Evolutionary conservation across 2,888 invertebrate genomes (phyloP).

Genomic region (Conops quadrifasciatus): DNA sequence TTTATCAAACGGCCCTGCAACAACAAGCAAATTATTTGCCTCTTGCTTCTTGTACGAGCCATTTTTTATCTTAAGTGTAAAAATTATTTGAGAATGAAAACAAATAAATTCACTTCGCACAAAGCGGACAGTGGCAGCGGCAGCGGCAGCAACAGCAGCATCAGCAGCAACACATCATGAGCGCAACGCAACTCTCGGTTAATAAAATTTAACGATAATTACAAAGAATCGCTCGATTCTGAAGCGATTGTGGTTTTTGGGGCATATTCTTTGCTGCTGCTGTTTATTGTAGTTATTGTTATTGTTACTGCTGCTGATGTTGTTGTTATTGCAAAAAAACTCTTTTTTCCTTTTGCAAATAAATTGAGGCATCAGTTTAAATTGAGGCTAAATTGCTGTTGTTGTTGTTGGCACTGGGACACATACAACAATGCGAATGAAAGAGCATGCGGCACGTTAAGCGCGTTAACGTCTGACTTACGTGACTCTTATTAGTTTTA

Average conservation of each 20-base stretch:
- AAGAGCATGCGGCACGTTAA: background rate
- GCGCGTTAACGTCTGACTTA: background rate
- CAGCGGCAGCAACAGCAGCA: background rate
- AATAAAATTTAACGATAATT: constrained; percentile 24
- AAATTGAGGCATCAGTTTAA: constrained; percentile 25
- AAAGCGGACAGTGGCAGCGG: background rate
- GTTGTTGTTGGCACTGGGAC: background rate
- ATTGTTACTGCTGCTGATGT: background rate
- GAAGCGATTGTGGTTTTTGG: background rate
- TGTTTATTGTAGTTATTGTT: background rate
- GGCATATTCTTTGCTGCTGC: background rate
- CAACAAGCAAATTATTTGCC: constrained; percentile 24
- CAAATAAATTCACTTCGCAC: constrained; percentile 18
- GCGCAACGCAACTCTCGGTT: background rate
- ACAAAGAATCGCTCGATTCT: background rate
- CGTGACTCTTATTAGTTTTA: background rate
- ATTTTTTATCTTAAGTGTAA: constrained; percentile 27
- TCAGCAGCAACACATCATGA: background rate
- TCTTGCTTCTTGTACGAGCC: constrained; percentile 6
- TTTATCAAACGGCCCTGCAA: constrained; percentile 20
- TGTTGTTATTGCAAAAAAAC: background rate
- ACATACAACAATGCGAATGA: background rate
- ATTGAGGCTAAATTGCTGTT: constrained; percentile 17
- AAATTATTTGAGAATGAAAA: constrained; percentile 27
- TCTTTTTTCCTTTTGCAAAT: background rate